phyloP scores from a whole-genome alignment of 2,888 invertebrate species.

The Hesperia comma region DNA sequence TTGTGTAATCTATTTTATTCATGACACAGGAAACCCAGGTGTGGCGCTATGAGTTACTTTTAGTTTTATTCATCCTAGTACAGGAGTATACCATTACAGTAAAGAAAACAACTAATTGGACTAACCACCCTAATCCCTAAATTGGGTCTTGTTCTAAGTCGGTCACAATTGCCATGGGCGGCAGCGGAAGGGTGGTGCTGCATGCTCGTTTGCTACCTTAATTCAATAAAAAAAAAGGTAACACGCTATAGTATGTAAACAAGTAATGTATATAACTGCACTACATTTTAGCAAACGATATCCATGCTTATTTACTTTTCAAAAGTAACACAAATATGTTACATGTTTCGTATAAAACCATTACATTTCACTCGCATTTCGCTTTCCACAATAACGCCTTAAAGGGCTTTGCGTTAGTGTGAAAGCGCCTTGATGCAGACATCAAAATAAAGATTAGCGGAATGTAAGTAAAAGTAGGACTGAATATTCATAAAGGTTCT shows the following conservation, averaged over 20 bases:
- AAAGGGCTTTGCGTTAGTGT: constrained; percentile 11
- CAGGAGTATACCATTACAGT: too few species aligned
- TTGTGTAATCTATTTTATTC: too few species aligned
- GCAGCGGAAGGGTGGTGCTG: too few species aligned
- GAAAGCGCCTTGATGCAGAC: constrained; percentile 32
- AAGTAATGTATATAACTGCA: neutral
- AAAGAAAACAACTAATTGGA: too few species aligned
- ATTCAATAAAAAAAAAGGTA: too few species aligned
- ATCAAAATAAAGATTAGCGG: constrained; percentile 34
- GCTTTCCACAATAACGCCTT: constrained; percentile 7
- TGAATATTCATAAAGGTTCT: constrained; percentile 57
- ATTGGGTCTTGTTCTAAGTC: too few species aligned
- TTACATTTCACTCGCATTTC: constrained; percentile 1
- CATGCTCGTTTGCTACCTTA: too few species aligned
- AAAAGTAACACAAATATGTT: neutral
- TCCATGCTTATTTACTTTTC: constrained; percentile 1
- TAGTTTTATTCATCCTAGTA: too few species aligned
- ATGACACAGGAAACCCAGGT: too few species aligned
- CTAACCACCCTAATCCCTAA: too few species aligned
- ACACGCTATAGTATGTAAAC: neutral
- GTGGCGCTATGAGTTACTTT: too few species aligned
- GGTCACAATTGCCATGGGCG: too few species aligned
- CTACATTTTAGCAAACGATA: neutral
- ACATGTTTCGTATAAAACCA: neutral
- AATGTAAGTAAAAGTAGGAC: constrained; percentile 36